Evolutionary conservation across 2,797 vertebrate genomes (phyloP).

Genomic region (Tangara arthus): DNA sequence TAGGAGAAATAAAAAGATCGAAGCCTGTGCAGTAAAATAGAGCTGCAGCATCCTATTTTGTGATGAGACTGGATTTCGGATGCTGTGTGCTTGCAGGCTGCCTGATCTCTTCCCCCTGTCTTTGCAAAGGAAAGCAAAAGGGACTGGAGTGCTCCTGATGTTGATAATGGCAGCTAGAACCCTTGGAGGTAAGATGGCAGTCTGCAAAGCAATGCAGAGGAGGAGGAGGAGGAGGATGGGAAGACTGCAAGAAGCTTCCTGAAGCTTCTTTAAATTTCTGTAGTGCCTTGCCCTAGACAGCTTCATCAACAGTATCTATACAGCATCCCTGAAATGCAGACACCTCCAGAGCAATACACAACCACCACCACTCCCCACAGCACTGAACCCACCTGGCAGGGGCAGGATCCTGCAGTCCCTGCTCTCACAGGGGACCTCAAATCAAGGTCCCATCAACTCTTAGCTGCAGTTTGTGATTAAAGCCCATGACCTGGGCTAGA

Average conservation of each 20-base stretch:
- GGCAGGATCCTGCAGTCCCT: neutral
- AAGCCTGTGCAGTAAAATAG: neutral
- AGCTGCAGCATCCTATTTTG: neutral
- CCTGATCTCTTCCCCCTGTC: neutral
- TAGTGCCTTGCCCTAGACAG: neutral
- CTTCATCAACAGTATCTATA: neutral
- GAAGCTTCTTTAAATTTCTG: slow-evolving; percentile 26
- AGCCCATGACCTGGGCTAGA: neutral
- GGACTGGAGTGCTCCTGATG: neutral
- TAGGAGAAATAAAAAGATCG: neutral
- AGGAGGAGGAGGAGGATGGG: neutral
- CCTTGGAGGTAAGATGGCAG: neutral
- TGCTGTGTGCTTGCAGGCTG: neutral
- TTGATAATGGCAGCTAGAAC: neutral
- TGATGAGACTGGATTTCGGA: neutral
- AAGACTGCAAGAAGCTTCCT: neutral
- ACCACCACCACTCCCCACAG: neutral
- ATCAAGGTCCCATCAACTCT: neutral
- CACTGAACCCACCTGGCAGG: neutral
- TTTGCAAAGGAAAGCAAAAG: neutral
- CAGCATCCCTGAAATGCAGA: neutral
- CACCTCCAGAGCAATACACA: neutral
- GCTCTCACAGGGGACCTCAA: neutral
- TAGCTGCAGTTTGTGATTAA: neutral
- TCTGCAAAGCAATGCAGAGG: neutral